Evolutionary conservation across 2,113 vertebrate species (phyloP).

Genomic region (Mola mola): DNA sequence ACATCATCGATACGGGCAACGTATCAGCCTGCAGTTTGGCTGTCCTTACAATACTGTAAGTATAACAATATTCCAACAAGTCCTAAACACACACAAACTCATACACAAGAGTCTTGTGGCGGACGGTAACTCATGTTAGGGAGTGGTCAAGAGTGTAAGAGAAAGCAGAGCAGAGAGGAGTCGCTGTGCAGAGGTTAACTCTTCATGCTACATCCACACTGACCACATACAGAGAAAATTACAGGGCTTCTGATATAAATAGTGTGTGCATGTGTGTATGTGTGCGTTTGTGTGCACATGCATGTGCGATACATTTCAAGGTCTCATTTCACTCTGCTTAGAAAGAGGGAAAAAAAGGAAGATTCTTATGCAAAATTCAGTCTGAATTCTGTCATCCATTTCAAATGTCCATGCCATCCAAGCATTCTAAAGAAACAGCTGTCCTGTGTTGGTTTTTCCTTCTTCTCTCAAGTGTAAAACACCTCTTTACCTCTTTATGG

Average conservation of each 20-base stretch:
- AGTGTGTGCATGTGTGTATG: conserved; percentile 8
- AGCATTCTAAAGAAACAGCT: neutral
- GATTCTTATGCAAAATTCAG: no score
- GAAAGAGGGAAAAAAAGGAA: no score
- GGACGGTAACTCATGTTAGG: conserved; percentile 50
- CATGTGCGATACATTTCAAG: no score
- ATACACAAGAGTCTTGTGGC: conserved; percentile 1
- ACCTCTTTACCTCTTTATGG: no score
- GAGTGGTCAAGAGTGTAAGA: conserved; percentile 64
- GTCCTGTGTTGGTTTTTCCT: no score
- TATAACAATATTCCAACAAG: no score
- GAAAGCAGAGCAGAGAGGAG: conserved; percentile 55
- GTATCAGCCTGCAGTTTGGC: neutral
- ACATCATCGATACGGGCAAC: no score
- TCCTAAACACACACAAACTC: neutral
- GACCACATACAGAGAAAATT: conserved; percentile 34
- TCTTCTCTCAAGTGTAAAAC: no score
- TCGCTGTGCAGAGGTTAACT: conserved; percentile 45
- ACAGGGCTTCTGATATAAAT: conserved; percentile 32
- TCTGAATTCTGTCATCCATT: neutral
- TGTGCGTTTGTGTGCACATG: no score
- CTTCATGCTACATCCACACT: conserved; percentile 38
- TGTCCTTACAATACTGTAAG: neutral
- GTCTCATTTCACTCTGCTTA: no score
- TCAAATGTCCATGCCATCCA: neutral